Percentiles rank a stretch among this genome's conserved stretches.
Conservation (phyloP, 2,797 vertebrate species). For the Crocidura indochinensis region DNA sequence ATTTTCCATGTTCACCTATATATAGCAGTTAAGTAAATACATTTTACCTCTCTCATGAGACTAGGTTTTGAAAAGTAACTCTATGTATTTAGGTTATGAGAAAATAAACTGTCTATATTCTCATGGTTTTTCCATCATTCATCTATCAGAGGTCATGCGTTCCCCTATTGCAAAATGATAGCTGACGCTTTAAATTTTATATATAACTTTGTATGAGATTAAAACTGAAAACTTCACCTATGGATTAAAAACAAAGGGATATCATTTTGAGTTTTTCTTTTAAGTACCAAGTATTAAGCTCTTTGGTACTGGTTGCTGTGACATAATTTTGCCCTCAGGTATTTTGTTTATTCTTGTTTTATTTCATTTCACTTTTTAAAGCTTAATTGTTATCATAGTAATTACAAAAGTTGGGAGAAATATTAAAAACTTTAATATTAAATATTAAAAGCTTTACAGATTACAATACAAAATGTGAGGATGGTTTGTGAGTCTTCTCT, state of each 20-base stretch:
- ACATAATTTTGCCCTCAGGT: background rate
- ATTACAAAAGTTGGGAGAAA: conserved; percentile 9
- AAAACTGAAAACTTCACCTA: background rate
- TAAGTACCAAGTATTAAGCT: background rate
- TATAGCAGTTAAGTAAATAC: conserved; percentile 82
- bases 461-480: background rate
- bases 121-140: conserved; percentile 76
- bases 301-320: conserved; percentile 28
- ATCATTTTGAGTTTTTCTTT: background rate
- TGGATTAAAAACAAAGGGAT: conserved; percentile 43
- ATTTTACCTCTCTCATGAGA: conserved; percentile 84
- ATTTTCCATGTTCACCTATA: conserved; percentile 79
- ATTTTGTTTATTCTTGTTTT: background rate
- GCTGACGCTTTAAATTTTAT: conserved; percentile 37
- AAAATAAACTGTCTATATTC: conserved; percentile 82
- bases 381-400: background rate
- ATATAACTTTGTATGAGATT: background rate
- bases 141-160: conserved; percentile 19
- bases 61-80: conserved; percentile 76
- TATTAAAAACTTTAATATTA: background rate
- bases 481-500: background rate
- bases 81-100: conserved; percentile 80
- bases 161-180: conserved; percentile 32
- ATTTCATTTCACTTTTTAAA: background rate
- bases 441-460: background rate